These are phyloP conservation scores for Falco rusticolus DNA, from an alignment of 2,797 vertebrate species.

Conservation along the genomic window DNA sequence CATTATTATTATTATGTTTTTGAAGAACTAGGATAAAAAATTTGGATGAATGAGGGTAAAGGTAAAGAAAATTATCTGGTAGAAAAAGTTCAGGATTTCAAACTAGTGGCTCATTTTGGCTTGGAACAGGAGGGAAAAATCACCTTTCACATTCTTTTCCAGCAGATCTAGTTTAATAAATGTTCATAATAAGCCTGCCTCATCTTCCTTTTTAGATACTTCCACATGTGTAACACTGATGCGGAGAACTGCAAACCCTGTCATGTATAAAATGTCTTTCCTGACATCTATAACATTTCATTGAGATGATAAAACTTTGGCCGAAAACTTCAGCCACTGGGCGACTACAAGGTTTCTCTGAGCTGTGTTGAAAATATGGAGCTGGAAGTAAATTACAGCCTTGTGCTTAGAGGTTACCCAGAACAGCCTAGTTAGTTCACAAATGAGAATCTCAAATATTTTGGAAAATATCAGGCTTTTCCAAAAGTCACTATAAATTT, in stretches of 20 bases:
- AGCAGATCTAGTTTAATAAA: neutral
- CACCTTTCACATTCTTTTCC: neutral
- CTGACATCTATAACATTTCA: neutral
- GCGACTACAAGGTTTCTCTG: neutral
- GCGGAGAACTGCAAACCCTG: neutral
- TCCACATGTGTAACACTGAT: neutral
- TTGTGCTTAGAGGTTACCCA: neutral
- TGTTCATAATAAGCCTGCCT: neutral
- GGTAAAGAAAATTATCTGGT: neutral
- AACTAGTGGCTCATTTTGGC: neutral
- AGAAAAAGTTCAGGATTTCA: neutral
- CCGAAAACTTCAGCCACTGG: neutral
- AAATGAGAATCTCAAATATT: neutral
- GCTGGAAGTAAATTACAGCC: neutral
- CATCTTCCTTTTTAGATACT: neutral
- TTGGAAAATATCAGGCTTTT: neutral
- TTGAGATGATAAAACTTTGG: neutral
- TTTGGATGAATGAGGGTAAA: neutral
- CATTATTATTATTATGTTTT: neutral
- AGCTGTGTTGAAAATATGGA: neutral
- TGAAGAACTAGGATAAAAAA: neutral
- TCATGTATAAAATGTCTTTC: neutral
- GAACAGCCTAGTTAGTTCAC: neutral
- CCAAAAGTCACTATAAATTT: neutral
- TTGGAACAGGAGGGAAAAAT: neutral